Evolutionary conservation across 2,113 vertebrate genomes (phyloP).

Genomic region (Bubalus kerabau): DNA sequence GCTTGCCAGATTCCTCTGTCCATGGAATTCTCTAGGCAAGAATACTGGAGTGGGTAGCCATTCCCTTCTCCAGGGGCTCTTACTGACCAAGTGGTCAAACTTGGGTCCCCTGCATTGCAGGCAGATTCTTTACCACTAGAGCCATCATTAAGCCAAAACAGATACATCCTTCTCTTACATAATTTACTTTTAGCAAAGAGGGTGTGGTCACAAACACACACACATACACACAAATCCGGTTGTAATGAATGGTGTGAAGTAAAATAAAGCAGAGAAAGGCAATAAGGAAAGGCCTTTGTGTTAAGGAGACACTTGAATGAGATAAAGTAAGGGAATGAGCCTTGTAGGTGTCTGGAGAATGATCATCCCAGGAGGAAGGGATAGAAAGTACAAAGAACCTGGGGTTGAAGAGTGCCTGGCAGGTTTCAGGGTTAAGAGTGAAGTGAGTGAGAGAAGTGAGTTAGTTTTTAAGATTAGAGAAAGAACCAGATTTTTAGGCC

Average conservation of each 20-base stretch:
- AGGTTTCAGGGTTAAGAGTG: not conserved
- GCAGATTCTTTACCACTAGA: not conserved
- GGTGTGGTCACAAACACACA: not conserved
- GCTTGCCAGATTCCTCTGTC: not conserved
- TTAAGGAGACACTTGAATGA: not conserved
- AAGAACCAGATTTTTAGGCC: not conserved
- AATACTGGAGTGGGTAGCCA: not conserved
- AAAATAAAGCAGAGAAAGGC: not conserved
- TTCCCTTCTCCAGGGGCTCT: not conserved
- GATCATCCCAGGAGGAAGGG: not conserved
- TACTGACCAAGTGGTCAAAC: not conserved
- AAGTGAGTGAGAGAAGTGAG: not conserved
- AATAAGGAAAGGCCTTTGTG: not conserved
- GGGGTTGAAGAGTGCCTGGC: not conserved
- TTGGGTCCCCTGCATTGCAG: not conserved
- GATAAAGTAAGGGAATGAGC: accelerated
- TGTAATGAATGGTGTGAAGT: not conserved
- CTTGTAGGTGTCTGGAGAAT: not conserved
- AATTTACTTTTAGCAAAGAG: not conserved
- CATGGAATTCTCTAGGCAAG: not conserved
- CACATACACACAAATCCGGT: not conserved
- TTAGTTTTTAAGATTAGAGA: not conserved
- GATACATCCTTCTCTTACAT: not conserved
- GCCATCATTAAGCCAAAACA: not conserved
- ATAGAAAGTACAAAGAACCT: no score